These are phyloP conservation scores for Galeruca laticollis DNA, from an alignment of 2,888 invertebrate species.

Conservation along the genomic window DNA sequence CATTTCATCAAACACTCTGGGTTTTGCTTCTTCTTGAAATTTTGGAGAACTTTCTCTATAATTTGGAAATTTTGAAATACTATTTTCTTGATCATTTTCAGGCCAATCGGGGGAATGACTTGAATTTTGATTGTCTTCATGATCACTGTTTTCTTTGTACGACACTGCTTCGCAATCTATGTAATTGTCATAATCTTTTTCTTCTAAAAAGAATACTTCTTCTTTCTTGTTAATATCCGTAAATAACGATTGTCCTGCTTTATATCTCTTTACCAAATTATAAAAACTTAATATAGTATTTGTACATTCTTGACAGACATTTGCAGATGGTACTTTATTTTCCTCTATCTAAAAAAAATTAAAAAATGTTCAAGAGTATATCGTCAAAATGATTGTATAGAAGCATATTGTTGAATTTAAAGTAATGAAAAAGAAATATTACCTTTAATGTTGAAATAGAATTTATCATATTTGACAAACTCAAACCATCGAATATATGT, in stretches of 20 bases:
- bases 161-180: conserved; percentile 37
- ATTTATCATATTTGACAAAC: conserved; percentile 29
- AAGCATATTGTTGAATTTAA: background rate
- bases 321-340: conserved; percentile 21
- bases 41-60: conserved; percentile 12
- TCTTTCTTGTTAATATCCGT: conserved; percentile 29
- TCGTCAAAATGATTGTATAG: background rate
- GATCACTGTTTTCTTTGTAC: conserved; percentile 31
- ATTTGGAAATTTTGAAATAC: background rate
- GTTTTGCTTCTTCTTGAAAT: conserved; percentile 24
- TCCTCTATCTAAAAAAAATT: conserved; percentile 34
- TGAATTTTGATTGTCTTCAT: conserved; percentile 15
- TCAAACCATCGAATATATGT: conserved; percentile 29
- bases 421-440: conserved; percentile 5
- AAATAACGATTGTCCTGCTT: conserved; percentile 22
- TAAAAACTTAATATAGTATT: conserved; percentile 35
- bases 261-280: conserved; percentile 29
- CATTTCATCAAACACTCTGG: conserved; percentile 25
- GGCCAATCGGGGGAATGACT: background rate
- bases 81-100: conserved; percentile 11
- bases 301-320: conserved; percentile 37
- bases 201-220: conserved; percentile 38
- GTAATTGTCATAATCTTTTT: conserved; percentile 39
- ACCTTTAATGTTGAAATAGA: conserved; percentile 34
- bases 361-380: background rate